Evolutionary conservation across 1,140 invertebrate genomes (phyloP).

Genomic region (Macrosteles quadrilineatus): DNA sequence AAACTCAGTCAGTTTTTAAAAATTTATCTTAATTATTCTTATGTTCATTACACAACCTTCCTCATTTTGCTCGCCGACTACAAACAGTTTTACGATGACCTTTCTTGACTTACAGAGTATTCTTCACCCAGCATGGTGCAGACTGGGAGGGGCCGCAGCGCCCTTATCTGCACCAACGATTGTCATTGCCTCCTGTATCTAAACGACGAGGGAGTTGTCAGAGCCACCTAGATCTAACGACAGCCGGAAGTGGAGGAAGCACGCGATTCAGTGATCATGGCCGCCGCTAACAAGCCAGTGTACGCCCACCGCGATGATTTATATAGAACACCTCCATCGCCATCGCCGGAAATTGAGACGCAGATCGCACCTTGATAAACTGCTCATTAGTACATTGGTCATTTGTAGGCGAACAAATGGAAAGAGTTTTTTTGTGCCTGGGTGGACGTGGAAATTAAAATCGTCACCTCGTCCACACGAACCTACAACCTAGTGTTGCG

Average conservation of each 20-base stretch:
- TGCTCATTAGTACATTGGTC: constrained; percentile 22
- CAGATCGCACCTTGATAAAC: constrained; percentile 15
- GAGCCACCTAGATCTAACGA: constrained; percentile 16
- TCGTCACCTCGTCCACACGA: background rate
- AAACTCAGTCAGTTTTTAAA: no score
- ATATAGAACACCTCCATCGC: constrained; percentile 1
- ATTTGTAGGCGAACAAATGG: constrained; percentile 7
- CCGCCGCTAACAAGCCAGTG: constrained; percentile 13
- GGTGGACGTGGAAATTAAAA: constrained; percentile 2
- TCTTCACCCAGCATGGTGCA: no score
- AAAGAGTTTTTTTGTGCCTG: background rate
- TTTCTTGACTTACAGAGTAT: no score
- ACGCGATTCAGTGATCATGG: constrained; percentile 21
- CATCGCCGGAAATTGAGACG: constrained; percentile 21
- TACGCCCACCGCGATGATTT: constrained; percentile 21
- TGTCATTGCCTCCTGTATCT: no score
- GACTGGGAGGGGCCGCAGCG: no score
- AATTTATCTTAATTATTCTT: no score
- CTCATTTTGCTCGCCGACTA: no score
- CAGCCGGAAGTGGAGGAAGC: constrained; percentile 18
- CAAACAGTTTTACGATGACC: no score
- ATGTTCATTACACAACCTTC: no score
- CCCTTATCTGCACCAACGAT: no score
- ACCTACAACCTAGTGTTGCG: no score
- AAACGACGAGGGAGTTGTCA: constrained; percentile 18